Percentiles rank a stretch among this genome's conserved stretches.
Conservation (phyloP, 2,797 vertebrate species). For the Pachyuromys duprasi region DNA sequence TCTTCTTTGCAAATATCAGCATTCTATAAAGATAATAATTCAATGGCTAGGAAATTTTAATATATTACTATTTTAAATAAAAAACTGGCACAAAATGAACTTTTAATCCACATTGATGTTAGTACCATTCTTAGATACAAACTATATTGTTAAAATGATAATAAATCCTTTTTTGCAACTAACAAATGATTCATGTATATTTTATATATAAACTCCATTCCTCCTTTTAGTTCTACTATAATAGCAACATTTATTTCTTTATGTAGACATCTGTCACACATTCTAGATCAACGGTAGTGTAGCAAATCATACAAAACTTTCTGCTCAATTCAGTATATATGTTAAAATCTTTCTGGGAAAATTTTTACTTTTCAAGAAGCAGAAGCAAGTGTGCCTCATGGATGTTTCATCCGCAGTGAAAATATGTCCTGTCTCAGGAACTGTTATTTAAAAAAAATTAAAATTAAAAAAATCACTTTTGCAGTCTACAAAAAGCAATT, state of each 20-base stretch:
- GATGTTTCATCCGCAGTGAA: background rate
- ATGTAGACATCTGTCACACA: background rate
- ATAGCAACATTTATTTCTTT: background rate
- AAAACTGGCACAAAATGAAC: background rate
- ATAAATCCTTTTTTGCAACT: background rate
- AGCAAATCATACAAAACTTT: too few relatives aligned
- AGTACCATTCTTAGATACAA: background rate
- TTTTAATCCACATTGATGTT: background rate
- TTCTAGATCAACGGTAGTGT: background rate
- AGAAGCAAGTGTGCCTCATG: background rate
- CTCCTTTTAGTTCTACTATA: background rate
- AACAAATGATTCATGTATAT: background rate
- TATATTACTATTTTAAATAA: background rate
- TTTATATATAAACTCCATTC: background rate
- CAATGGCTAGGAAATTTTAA: background rate
- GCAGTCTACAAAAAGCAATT: background rate
- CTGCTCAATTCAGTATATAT: background rate
- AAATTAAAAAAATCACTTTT: background rate
- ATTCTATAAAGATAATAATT: background rate
- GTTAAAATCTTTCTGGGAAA: background rate
- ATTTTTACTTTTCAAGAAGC: background rate
- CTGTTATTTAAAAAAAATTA: background rate
- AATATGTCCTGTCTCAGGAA: background rate
- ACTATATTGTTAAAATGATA: background rate
- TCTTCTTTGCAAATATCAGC: background rate